These are phyloP conservation scores for Ligdia adustata DNA, from an alignment of 2,888 invertebrate genomes.

Conservation along the genomic window DNA sequence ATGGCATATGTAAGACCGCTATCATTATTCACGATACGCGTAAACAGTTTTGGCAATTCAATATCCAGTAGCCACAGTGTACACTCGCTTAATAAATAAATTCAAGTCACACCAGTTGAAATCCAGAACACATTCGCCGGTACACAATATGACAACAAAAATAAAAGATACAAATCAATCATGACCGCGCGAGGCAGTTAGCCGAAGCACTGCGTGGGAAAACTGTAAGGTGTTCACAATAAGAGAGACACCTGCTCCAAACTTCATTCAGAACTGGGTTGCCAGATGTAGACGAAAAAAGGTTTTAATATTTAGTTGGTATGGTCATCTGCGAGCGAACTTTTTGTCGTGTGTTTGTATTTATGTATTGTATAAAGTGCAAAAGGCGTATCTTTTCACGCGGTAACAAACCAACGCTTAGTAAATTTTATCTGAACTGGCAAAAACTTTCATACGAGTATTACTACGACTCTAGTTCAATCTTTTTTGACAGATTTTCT, in stretches of 20 bases:
- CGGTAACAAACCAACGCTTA: too few species aligned
- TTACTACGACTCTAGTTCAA: too few species aligned
- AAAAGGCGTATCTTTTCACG: too few species aligned
- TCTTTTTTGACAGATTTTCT: too few species aligned
- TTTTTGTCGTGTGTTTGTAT: neutral
- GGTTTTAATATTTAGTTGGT: neutral
- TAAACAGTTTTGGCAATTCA: slow-evolving; percentile 16
- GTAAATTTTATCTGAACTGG: too few species aligned
- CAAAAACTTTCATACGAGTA: too few species aligned
- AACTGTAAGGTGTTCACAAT: slow-evolving; percentile 61
- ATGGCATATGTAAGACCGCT: neutral
- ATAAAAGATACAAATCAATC: slow-evolving; percentile 50
- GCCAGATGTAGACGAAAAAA: slow-evolving; percentile 2
- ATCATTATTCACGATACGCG: neutral
- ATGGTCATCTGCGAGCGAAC: neutral
- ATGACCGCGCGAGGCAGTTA: slow-evolving; percentile 48
- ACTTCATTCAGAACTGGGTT: slow-evolving; percentile 23
- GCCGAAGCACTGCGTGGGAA: slow-evolving; percentile 65
- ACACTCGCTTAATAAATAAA: slow-evolving; percentile 22
- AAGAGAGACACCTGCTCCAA: slow-evolving; percentile 59
- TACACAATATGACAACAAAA: slow-evolving; percentile 37
- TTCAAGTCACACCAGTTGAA: too few species aligned
- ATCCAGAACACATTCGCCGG: slow-evolving; percentile 21
- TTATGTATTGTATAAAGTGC: too few species aligned
- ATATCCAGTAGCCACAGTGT: slow-evolving; percentile 14